Evolutionary conservation across 2,113 vertebrate species (phyloP).

Genomic region (Eonycteris spelaea): DNA sequence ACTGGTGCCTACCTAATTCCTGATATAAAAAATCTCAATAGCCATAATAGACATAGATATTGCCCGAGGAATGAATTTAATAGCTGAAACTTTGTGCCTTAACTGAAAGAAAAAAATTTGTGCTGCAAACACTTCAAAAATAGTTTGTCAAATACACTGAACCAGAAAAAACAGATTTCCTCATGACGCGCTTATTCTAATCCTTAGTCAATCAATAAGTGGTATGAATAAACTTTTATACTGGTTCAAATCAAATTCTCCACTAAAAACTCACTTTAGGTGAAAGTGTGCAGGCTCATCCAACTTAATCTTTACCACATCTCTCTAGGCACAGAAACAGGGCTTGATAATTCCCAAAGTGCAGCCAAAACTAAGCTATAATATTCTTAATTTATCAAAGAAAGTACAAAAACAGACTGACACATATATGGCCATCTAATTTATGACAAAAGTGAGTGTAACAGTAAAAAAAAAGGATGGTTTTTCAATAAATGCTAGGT

Average conservation of each 20-base stretch:
- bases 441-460: not conserved
- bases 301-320: not conserved
- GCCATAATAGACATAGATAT: not conserved
- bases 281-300: not conserved
- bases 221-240: not conserved
- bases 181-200: not conserved
- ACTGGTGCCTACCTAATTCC: not conserved
- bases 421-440: not conserved
- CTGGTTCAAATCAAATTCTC: not conserved
- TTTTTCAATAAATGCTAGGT: not conserved
- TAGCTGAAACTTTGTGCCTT: not conserved
- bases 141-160: not conserved
- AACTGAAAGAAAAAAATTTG: not conserved
- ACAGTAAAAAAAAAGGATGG: not conserved
- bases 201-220: not conserved
- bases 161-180: not conserved
- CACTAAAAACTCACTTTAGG: not conserved
- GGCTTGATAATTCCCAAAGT: not conserved
- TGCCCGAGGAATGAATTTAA: not conserved
- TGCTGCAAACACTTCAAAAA: not conserved
- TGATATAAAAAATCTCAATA: not conserved
- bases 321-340: not conserved
- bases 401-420: not conserved
- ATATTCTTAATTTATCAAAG: not conserved
- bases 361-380: not conserved